Evolutionary conservation across 2,797 vertebrate species (phyloP).

Genomic region (Hirundo rustica): DNA sequence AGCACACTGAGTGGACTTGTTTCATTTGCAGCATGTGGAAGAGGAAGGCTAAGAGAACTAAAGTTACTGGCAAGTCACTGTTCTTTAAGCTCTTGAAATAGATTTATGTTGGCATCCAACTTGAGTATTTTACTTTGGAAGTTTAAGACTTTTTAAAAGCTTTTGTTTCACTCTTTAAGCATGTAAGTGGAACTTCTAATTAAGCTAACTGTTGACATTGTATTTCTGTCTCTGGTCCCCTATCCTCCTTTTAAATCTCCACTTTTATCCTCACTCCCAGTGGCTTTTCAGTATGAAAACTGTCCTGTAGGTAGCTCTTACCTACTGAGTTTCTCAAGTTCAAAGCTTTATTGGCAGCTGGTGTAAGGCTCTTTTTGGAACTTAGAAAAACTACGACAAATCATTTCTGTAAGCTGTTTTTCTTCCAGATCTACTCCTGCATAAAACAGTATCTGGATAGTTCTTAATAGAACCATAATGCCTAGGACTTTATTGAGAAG

Average conservation of each 20-base stretch:
- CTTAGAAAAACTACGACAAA: neutral
- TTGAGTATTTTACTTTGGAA: neutral
- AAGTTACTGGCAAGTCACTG: slow-evolving; percentile 66
- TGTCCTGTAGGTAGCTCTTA: neutral
- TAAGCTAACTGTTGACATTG: neutral
- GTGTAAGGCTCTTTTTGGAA: neutral
- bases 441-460: neutral
- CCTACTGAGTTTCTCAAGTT: neutral
- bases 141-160: neutral
- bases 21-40: slow-evolving; percentile 62
- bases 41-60: slow-evolving; percentile 60
- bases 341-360: neutral
- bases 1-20: neutral
- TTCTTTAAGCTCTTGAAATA: slow-evolving; percentile 33
- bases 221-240: neutral
- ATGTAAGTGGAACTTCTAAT: neutral
- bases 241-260: neutral
- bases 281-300: neutral
- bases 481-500: neutral
- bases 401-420: neutral
- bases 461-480: neutral
- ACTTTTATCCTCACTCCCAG: neutral
- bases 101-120: neutral
- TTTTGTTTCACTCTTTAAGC: neutral
- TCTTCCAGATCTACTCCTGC: neutral